A percentile compares a stretch with the other conserved stretches of the same genome.
phyloP scores from a whole-genome alignment of 2,797 vertebrate genomes.

The Acanthurus lineatus region DNA sequence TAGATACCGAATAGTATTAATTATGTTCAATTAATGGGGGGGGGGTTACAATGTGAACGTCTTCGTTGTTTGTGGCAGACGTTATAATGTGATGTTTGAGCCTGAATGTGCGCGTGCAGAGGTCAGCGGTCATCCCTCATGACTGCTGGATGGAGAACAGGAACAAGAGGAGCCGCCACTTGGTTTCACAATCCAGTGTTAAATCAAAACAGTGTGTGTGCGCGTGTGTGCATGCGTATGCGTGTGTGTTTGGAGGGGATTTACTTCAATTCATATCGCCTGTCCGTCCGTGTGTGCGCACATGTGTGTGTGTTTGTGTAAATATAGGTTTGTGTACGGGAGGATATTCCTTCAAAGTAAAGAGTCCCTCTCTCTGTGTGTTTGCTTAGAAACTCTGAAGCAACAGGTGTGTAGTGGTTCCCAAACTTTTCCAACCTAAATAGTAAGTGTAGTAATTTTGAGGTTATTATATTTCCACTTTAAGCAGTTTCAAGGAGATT shows the following conservation, averaged over 20 bases:
- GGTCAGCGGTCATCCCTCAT: slow-evolving; percentile 29
- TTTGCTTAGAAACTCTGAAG: slow-evolving; percentile 1
- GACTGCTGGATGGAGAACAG: slow-evolving; percentile 53
- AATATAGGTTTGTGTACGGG: slow-evolving; percentile 4
- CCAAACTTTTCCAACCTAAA: background rate
- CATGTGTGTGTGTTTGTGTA: slow-evolving; percentile 18
- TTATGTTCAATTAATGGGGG: background rate
- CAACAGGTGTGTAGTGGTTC: slow-evolving; percentile 21
- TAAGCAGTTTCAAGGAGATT: too few species aligned
- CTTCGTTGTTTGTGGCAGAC: background rate
- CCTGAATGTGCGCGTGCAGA: slow-evolving; percentile 22
- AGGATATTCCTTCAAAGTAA: slow-evolving; percentile 24
- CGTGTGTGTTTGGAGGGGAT: slow-evolving; percentile 11
- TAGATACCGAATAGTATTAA: background rate
- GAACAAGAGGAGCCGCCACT: slow-evolving; percentile 56
- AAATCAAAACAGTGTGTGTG: slow-evolving; percentile 58
- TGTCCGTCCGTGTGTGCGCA: slow-evolving; percentile 15
- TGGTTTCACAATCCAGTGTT: slow-evolving; percentile 53
- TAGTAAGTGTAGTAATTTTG: background rate
- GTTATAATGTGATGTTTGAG: background rate
- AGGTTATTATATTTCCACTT: background rate
- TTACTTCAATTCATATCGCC: slow-evolving; percentile 18
- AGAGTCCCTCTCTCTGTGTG: background rate
- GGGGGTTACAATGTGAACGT: background rate
- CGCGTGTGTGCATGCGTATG: slow-evolving; percentile 7